phyloP scores from a whole-genome alignment of 1,140 invertebrate genomes.

The Bombus affinis region DNA sequence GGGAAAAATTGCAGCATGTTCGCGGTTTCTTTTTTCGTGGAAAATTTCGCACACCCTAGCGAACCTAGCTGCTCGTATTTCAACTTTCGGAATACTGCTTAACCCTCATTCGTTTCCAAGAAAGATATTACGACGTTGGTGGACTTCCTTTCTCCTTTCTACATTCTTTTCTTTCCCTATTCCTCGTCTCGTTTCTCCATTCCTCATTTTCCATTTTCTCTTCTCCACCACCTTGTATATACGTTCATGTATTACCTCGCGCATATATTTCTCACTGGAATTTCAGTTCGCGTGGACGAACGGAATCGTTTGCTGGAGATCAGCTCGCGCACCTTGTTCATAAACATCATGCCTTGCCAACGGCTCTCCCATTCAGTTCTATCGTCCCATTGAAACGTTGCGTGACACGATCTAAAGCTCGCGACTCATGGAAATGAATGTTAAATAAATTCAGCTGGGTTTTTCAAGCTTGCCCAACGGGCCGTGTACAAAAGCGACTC shows the following conservation, averaged over 20 bases:
- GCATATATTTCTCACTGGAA: not conserved
- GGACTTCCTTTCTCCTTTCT: constrained; percentile 16
- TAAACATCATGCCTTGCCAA: not conserved
- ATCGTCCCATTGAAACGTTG: not conserved
- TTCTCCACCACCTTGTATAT: not conserved
- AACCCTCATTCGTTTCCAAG: constrained; percentile 53
- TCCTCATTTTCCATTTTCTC: not conserved
- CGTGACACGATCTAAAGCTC: not conserved
- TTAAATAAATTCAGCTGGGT: constrained; percentile 14
- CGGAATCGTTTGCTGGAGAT: not conserved
- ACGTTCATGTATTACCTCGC: not conserved
- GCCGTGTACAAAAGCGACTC: not conserved
- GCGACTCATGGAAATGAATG: not conserved
- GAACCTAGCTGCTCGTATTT: constrained; percentile 68
- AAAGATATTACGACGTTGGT: constrained; percentile 61
- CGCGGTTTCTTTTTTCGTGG: constrained; percentile 58
- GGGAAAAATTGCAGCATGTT: constrained; percentile 68
- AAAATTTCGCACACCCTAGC: constrained; percentile 61
- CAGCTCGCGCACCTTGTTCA: not conserved
- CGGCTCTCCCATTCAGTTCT: not conserved
- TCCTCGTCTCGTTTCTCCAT: not conserved
- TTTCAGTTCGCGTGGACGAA: not conserved
- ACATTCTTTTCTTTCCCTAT: not conserved
- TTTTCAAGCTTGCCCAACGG: not conserved
- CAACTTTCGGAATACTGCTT: constrained; percentile 72